Base-by-base conservation (phyloP, 2,113 vertebrate species). In the Neogale vison region DNA sequence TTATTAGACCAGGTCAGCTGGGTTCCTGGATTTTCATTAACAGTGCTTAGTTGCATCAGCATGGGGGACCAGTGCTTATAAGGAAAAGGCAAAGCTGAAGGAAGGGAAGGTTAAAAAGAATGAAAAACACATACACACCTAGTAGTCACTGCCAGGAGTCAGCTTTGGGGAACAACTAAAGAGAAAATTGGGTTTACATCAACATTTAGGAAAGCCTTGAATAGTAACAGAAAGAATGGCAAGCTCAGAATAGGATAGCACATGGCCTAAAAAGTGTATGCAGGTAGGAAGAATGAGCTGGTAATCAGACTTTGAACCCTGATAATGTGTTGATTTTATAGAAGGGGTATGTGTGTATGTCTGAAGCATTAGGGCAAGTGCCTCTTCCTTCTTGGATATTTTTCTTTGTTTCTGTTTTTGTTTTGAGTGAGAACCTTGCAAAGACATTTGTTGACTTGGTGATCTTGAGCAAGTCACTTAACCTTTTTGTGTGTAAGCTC, bases 1-100 rank as follows among this genome's bases (percentile, higher is more conserved):
- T 92, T 88, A 81, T 77, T 93, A 90, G 69, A 67, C 29, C 10
- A 59, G 81, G 17, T 61, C n/a, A 80, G 15, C 59, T 57, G 80
- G 17, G 45, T 45, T 96, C 74, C 52, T 90, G 90, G 69, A 47
- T 95, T 93, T 97, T 97, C 45, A 90, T 82, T 47, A 95, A 59
- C 8, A 45, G 31, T 34, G 50, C 42, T 83, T 59, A 71, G 80
- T 69, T 71, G 29, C 23, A 71, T 90, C 83, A 76, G 34, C 71
- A n/a, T 50, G 39, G 69, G 55, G 34, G 13, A 26, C 26, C 20
- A 14, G 23, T 52, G 57, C 29, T 61, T 21, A 17, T 21, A 92
- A 72, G 29, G 47, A 42, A 52, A 47, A 81, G 21, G 26, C 2
- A n/a, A 65, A 31, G 39, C 21, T 34, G 11, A 57, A 89, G 42